These are phyloP conservation scores for Euproctis similis DNA, from an alignment of 2,888 invertebrate species.

Conservation along the genomic window DNA sequence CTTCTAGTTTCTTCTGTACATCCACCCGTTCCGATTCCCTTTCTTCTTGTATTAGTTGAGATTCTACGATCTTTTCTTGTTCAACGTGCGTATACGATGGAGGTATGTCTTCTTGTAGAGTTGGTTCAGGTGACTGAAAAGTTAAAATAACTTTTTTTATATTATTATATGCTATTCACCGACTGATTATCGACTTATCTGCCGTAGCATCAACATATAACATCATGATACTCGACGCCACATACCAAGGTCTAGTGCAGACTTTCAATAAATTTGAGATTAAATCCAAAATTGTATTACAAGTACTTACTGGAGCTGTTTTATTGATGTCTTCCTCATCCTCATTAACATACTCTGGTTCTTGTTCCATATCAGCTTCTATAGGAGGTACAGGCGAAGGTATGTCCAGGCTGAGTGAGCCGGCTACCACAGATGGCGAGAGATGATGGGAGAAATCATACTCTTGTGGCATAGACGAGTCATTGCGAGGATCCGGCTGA, in stretches of 20 bases:
- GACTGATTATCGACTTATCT: no score
- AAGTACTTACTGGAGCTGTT: conserved; percentile 37
- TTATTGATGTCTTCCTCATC: conserved; percentile 32
- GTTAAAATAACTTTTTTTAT: no score
- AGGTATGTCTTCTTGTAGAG: conserved; percentile 43
- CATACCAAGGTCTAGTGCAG: no score
- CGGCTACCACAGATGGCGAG: conserved; percentile 58
- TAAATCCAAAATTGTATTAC: no score
- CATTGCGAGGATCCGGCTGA: conserved; percentile 76
- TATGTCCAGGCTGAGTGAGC: conserved; percentile 55
- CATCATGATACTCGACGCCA: no score
- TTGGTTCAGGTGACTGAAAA: conserved; percentile 45
- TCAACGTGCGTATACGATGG: conserved; percentile 20
- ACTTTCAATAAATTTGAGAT: no score
- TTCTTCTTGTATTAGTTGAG: conserved; percentile 13
- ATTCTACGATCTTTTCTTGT: conserved; percentile 15
- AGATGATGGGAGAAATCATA: conserved; percentile 69
- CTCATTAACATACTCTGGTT: conserved; percentile 39
- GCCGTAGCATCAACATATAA: no score
- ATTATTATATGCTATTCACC: no score
- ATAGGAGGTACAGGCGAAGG: conserved; percentile 65
- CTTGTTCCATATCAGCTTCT: conserved; percentile 38
- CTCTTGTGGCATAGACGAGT: conserved; percentile 75
- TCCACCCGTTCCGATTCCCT: conserved; percentile 30
- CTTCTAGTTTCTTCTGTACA: conserved; percentile 44